A percentile compares a stretch with the other conserved stretches of the same genome.
Evolutionary conservation across 2,113 vertebrate genomes (phyloP).

Genomic region (Paramisgurnus dabryanus): DNA sequence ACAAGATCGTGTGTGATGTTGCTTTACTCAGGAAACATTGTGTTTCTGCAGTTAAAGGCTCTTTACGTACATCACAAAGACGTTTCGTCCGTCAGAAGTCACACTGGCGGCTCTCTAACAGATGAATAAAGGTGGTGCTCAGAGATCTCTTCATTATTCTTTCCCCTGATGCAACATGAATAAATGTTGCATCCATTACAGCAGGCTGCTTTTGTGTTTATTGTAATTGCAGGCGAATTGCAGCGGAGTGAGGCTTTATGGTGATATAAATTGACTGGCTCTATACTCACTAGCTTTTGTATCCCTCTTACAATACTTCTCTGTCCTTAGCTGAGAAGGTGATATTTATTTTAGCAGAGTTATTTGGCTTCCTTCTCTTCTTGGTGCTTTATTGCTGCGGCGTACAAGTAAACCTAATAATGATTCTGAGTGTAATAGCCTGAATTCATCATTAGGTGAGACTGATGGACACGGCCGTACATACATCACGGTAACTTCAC

Average conservation of each 20-base stretch:
- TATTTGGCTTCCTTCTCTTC: slow-evolving; percentile 8
- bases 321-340: slow-evolving; percentile 1
- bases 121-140: slow-evolving; percentile 34
- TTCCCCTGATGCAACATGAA: slow-evolving; percentile 41
- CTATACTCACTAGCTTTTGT: slow-evolving; percentile 31
- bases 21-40: slow-evolving; percentile 10
- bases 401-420: slow-evolving; percentile 64
- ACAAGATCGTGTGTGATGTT: slow-evolving; percentile 16
- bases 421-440: slow-evolving; percentile 75
- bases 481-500: slow-evolving; percentile 14
- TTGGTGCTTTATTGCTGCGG: slow-evolving; percentile 21
- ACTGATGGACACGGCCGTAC: slow-evolving; percentile 61
- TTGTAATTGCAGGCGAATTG: slow-evolving; percentile 38
- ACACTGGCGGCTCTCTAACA: slow-evolving; percentile 12
- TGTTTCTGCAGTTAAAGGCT: slow-evolving; percentile 22
- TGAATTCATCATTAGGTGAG: slow-evolving; percentile 67
- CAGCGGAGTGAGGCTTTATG: slow-evolving; percentile 36
- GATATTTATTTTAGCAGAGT: slow-evolving; percentile 7
- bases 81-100: slow-evolving; percentile 20
- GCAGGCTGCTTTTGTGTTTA: slow-evolving; percentile 35
- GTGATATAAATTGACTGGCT: slow-evolving; percentile 37
- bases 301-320: slow-evolving; percentile 18
- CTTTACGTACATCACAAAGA: background rate
- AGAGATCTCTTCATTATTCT: slow-evolving; percentile 32
- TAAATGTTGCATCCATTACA: slow-evolving; percentile 32